A percentile compares a stretch with the other conserved stretches of the same genome.
Evolutionary conservation across 2,113 vertebrate genomes (phyloP).

Genomic region (Euleptes europaea): DNA sequence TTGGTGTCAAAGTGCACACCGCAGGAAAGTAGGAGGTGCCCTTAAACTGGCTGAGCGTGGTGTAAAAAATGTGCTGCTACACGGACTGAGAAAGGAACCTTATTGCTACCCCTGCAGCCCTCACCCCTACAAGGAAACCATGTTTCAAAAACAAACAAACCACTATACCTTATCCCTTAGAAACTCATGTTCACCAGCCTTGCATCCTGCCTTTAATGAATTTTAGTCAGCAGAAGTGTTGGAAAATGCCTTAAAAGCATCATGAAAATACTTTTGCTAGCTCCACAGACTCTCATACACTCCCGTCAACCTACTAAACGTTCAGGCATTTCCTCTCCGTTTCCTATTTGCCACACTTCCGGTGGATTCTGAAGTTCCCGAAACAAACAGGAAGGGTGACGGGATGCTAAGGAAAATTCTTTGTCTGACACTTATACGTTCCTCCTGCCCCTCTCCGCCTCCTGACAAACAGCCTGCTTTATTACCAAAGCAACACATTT

Average conservation of each 20-base stretch:
- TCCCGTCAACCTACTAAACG: slow-evolving; percentile 25
- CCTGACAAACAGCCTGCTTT: neutral
- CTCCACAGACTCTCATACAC: slow-evolving; percentile 5
- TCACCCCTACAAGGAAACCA: neutral
- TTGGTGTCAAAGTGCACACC: neutral
- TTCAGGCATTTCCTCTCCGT: neutral
- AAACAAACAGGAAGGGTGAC: slow-evolving; percentile 41
- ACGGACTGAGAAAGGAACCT: neutral
- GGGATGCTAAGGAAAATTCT: slow-evolving; percentile 11
- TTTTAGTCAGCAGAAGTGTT: neutral
- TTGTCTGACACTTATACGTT: neutral
- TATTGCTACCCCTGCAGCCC: neutral
- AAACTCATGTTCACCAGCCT: neutral
- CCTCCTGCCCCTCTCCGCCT: neutral
- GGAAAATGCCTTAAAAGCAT: neutral
- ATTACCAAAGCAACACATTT: slow-evolving; percentile 21
- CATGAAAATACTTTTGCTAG: slow-evolving; percentile 2
- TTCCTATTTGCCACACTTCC: neutral
- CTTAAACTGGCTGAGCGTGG: neutral
- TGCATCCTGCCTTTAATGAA: neutral
- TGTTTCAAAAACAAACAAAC: too few relatives aligned
- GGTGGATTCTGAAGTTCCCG: neutral
- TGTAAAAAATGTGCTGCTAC: neutral
- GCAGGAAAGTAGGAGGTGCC: too few relatives aligned
- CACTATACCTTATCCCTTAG: neutral